These are phyloP conservation scores for Augochlora pura DNA, from an alignment of 1,140 invertebrate species.

Conservation along the genomic window DNA sequence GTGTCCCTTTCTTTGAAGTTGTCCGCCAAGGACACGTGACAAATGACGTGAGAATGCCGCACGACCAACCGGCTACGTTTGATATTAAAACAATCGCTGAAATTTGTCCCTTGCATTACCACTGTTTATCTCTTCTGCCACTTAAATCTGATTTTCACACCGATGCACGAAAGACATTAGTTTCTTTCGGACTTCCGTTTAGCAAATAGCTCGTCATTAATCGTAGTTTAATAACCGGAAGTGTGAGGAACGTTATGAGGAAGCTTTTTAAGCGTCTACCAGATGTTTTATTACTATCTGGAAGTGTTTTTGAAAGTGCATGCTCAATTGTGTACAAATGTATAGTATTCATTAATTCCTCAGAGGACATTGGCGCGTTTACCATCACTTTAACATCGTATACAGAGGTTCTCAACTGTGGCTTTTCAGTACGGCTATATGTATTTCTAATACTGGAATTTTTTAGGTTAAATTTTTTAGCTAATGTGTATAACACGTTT, in stretches of 20 bases:
- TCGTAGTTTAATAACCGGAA: not conserved
- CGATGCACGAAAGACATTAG: not conserved
- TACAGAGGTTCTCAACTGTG: too few relatives aligned
- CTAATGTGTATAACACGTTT: too few relatives aligned
- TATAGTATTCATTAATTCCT: too few relatives aligned
- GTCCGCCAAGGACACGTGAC: conserved; percentile 29
- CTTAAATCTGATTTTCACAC: not conserved
- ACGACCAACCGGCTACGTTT: not conserved
- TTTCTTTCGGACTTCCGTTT: not conserved
- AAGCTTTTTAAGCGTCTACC: not conserved
- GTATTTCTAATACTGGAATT: too few relatives aligned
- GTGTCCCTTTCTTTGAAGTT: conserved; percentile 37
- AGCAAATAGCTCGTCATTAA: not conserved
- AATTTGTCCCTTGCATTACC: not conserved
- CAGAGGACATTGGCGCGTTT: too few relatives aligned
- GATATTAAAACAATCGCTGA: conserved; percentile 21
- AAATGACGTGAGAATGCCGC: conserved; percentile 26
- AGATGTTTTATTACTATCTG: too few relatives aligned
- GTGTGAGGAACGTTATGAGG: too few relatives aligned
- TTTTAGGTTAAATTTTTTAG: too few relatives aligned
- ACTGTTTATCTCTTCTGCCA: not conserved
- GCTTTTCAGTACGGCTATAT: too few relatives aligned
- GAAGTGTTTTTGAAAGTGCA: too few relatives aligned
- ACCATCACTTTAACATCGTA: too few relatives aligned
- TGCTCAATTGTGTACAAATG: too few relatives aligned